Percentiles rank a stretch among this genome's conserved stretches.
Conservation (phyloP, 2,888 invertebrate species). For the Thera britannica region DNA sequence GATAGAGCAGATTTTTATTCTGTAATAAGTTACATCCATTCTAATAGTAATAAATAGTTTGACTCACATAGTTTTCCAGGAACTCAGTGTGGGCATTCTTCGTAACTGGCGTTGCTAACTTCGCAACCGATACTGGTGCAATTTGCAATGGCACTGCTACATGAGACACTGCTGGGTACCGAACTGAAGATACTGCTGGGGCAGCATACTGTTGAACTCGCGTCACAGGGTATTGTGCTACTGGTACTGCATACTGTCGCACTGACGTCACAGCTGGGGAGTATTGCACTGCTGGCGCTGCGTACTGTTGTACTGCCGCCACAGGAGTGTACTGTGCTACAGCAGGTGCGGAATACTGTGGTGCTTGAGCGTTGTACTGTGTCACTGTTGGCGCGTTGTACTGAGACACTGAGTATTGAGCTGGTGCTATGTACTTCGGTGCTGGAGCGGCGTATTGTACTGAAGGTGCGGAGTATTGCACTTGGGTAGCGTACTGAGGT, state of each 20-base stretch:
- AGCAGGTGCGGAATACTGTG: conserved; percentile 59
- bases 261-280: conserved; percentile 52
- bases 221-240: conserved; percentile 44
- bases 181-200: conserved; percentile 41
- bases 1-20: too few species aligned
- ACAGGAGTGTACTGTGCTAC: conserved; percentile 45
- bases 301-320: conserved; percentile 46
- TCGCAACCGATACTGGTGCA: conserved; percentile 44
- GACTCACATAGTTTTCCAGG: conserved; percentile 86
- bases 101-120: conserved; percentile 53
- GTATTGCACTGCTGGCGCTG: conserved; percentile 38
- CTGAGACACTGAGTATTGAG: conserved; percentile 57
- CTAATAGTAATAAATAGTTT: background rate
- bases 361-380: conserved; percentile 50
- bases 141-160: conserved; percentile 45
- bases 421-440: conserved; percentile 45
- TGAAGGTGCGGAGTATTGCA: conserved; percentile 38
- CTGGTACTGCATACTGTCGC: conserved; percentile 48
- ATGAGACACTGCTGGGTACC: conserved; percentile 50
- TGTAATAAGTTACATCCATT: background rate
- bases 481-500: conserved; percentile 49
- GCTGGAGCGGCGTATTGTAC: conserved; percentile 49
- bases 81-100: conserved; percentile 86
- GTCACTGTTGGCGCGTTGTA: conserved; percentile 40
- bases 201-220: conserved; percentile 37